Evolutionary conservation across 2,797 vertebrate species (phyloP).

Genomic region (Gymnodraco acuticeps): DNA sequence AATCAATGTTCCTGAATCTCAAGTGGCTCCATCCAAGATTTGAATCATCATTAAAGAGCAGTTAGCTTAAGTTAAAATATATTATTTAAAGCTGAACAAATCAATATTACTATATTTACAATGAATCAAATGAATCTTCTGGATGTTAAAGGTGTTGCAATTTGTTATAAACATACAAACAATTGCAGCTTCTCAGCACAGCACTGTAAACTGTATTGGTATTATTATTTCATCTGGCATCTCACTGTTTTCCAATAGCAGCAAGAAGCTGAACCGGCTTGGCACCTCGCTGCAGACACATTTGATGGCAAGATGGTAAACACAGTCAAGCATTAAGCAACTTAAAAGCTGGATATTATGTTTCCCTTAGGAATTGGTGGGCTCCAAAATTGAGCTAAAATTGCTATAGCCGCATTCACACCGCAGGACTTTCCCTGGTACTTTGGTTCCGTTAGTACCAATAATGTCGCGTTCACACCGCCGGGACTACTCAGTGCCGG

Average conservation of each 20-base stretch:
- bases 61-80: background rate
- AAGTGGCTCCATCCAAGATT: background rate
- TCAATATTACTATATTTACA: background rate
- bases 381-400: background rate
- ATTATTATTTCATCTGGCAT: background rate
- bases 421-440: too few relatives aligned
- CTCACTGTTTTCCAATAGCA: background rate
- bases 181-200: background rate
- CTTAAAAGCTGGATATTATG: background rate
- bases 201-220: background rate
- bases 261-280: too few relatives aligned
- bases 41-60: background rate
- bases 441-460: too few relatives aligned
- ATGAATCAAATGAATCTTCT: background rate
- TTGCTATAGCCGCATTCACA: too few relatives aligned
- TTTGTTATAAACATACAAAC: background rate
- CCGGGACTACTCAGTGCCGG: too few relatives aligned
- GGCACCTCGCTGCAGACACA: background rate
- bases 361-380: background rate
- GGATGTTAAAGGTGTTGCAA: background rate
- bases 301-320: background rate
- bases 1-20: constrained; percentile 8
- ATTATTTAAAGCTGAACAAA: constrained; percentile 4
- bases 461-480: too few relatives aligned
- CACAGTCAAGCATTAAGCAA: background rate